Percentiles rank a stretch among this genome's conserved stretches.
phyloP scores from a whole-genome alignment of 1,140 invertebrate genomes.

The Eciton burchellii region DNA sequence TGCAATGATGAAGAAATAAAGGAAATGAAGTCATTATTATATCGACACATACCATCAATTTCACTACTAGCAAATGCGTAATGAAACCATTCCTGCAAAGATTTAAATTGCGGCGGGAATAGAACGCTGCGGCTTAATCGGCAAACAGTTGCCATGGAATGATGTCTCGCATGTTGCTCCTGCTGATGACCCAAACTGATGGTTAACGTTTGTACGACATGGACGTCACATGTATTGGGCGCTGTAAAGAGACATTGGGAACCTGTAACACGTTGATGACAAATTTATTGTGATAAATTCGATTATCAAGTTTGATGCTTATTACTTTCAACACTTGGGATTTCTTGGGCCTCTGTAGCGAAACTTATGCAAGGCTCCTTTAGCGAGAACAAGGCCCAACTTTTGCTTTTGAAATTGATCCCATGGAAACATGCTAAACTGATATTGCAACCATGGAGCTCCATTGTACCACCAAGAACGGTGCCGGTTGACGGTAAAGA shows the following conservation, averaged over 20 bases:
- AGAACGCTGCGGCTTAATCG: slow-evolving; percentile 95
- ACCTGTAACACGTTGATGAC: neutral
- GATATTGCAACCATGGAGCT: slow-evolving; percentile 95
- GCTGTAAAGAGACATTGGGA: slow-evolving; percentile 69
- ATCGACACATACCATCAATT: slow-evolving; percentile 91
- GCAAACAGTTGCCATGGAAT: slow-evolving; percentile 96
- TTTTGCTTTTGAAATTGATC: slow-evolving; percentile 98
- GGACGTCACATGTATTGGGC: slow-evolving; percentile 86
- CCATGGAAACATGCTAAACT: slow-evolving; percentile 98
- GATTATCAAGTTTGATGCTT: slow-evolving; percentile 35
- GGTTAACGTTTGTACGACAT: slow-evolving; percentile 95
- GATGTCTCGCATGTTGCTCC: slow-evolving; percentile 90
- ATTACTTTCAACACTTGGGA: slow-evolving; percentile 89
- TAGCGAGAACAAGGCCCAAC: slow-evolving; percentile 97
- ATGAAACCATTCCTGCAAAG: slow-evolving; percentile 97
- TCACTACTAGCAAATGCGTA: slow-evolving; percentile 97
- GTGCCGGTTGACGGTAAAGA: slow-evolving; percentile 88
- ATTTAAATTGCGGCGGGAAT: slow-evolving; percentile 97
- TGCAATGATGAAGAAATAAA: slow-evolving; percentile 14
- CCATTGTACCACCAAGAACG: slow-evolving; percentile 96
- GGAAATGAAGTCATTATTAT: slow-evolving; percentile 10
- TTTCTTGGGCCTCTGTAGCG: slow-evolving; percentile 96
- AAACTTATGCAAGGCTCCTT: slow-evolving; percentile 98
- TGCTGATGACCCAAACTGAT: slow-evolving; percentile 93
- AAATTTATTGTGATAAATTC: neutral